phyloP scores from a whole-genome alignment of 2,797 vertebrate genomes.

The Sarcoramphus papa region DNA sequence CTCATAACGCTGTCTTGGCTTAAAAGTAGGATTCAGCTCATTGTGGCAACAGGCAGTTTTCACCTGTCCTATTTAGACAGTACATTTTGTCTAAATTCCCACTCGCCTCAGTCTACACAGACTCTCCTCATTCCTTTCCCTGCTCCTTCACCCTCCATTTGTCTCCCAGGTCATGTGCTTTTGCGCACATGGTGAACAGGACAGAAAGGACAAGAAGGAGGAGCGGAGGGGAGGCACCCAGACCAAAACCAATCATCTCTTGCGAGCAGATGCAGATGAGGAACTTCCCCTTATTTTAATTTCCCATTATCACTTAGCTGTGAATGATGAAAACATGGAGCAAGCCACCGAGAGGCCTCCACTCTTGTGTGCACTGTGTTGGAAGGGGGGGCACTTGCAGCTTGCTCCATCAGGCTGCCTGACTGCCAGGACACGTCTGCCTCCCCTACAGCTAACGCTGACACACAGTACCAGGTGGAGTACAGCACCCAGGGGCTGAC shows the following conservation, averaged over 20 bases:
- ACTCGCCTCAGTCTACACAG: background rate
- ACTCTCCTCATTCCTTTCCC: background rate
- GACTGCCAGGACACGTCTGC: background rate
- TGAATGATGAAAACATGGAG: background rate
- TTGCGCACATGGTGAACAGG: background rate
- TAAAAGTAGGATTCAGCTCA: background rate
- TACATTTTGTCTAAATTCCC: background rate
- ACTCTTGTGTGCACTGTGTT: fast-evolving
- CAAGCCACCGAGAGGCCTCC: background rate
- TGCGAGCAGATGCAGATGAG: background rate
- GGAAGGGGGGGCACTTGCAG: background rate
- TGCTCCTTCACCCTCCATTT: background rate
- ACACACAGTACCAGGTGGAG: background rate
- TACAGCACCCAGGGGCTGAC: background rate
- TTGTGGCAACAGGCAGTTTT: background rate
- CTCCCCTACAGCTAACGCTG: background rate
- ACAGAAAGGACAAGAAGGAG: background rate
- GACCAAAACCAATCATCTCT: background rate
- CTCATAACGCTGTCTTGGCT: background rate
- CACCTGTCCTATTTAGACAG: background rate
- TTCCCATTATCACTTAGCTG: background rate
- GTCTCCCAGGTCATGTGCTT: background rate
- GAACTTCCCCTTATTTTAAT: background rate
- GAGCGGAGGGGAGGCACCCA: background rate
- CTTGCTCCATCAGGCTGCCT: background rate